A percentile compares a stretch with the other conserved stretches of the same genome.
These are phyloP conservation scores for Pollimyrus isidori DNA, from an alignment of 2,113 vertebrate species.

Conservation along the genomic window DNA sequence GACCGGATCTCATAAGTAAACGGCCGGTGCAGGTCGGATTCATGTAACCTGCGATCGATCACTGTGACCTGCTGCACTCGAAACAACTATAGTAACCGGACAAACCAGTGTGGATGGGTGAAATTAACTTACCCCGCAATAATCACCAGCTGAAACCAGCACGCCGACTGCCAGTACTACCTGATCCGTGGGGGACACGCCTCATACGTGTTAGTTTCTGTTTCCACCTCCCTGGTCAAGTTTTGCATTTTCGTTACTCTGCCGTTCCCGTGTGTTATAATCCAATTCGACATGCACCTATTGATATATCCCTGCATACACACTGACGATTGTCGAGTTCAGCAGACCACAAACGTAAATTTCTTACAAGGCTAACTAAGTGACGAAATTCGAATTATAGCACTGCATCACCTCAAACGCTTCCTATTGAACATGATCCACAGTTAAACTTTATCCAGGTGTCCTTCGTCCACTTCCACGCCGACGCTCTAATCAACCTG, in stretches of 20 bases:
- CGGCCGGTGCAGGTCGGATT: not conserved
- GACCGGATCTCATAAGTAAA: not conserved
- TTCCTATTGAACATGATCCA: not conserved
- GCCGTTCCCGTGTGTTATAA: not conserved
- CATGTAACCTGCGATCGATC: not conserved
- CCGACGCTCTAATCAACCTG: not conserved
- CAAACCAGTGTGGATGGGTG: constrained; percentile 43
- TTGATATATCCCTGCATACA: not conserved
- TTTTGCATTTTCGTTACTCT: not conserved
- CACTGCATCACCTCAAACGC: not conserved
- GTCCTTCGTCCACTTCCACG: not conserved
- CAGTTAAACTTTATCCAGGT: not conserved
- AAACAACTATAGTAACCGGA: constrained; percentile 30
- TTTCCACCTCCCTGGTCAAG: not conserved
- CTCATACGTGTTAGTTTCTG: not conserved
- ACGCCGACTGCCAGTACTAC: constrained; percentile 9
- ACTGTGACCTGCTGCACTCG: not conserved
- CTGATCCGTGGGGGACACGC: not conserved
- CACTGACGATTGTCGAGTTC: not conserved
- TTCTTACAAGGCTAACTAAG: not conserved
- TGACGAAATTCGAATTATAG: not conserved
- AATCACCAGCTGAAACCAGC: not conserved
- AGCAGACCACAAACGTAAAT: not conserved
- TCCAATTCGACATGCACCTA: not conserved
- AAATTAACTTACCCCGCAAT: constrained; percentile 12